Percentiles rank a stretch among this genome's conserved stretches.
Conservation (phyloP, 2,888 invertebrate genomes). For the Lycocerus yunnanus region DNA sequence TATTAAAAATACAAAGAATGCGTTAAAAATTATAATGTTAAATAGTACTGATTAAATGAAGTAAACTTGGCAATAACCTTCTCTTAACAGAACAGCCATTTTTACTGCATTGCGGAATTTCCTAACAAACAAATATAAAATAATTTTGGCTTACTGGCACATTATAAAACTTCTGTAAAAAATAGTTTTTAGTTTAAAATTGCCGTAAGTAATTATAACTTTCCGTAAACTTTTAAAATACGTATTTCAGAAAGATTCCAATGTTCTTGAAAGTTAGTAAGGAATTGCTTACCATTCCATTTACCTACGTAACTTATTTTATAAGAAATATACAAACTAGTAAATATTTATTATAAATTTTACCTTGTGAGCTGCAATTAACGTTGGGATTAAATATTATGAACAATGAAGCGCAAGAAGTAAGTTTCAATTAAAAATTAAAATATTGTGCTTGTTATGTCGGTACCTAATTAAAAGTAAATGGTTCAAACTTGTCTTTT, state of each 20-base stretch:
- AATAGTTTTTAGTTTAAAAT: neutral
- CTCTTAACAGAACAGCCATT: slow-evolving; percentile 2
- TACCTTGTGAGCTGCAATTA: neutral
- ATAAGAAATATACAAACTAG: neutral
- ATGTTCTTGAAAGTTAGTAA: neutral
- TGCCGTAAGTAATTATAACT: neutral
- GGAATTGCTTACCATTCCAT: neutral
- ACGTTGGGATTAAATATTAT: neutral
- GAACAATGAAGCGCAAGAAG: neutral
- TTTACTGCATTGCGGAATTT: slow-evolving; percentile 13
- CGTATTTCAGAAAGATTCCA: neutral
- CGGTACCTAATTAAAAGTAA: neutral
- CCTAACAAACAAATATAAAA: slow-evolving; percentile 10
- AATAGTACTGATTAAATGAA: neutral
- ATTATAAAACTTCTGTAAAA: neutral
- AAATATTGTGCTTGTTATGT: neutral
- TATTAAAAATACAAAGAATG: neutral
- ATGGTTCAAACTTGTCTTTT: neutral
- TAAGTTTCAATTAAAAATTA: neutral
- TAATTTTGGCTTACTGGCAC: slow-evolving; percentile 5
- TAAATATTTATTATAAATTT: neutral
- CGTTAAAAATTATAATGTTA: neutral
- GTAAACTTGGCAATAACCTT: neutral
- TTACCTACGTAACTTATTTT: neutral
- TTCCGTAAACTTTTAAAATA: neutral